Evolutionary conservation across 2,113 vertebrate genomes (phyloP).

Genomic region (Gnathonemus echidnorhynchus): DNA sequence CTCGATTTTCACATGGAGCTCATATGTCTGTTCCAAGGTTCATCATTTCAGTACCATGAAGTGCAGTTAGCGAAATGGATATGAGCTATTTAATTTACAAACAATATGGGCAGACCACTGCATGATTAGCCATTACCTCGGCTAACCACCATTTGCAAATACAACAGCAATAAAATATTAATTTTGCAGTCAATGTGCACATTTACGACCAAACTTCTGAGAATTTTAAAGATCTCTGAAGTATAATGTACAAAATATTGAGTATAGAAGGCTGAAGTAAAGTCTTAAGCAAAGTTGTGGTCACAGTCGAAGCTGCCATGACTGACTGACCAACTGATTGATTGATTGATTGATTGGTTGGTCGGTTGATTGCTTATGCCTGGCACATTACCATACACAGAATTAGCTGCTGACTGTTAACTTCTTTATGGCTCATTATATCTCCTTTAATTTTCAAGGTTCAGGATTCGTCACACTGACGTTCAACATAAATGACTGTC

Average conservation of each 20-base stretch:
- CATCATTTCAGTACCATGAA: background rate
- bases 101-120: background rate
- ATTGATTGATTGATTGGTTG: background rate
- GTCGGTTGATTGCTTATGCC: background rate
- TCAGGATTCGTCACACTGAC: background rate
- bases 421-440: background rate
- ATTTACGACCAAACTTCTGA: background rate
- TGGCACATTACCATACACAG: background rate
- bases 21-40: constrained; percentile 55
- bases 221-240: background rate
- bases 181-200: background rate
- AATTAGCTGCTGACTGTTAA: background rate
- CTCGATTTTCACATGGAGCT: constrained; percentile 62
- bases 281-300: background rate
- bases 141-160: background rate
- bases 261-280: background rate
- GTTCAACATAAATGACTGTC: background rate
- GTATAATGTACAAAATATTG: background rate
- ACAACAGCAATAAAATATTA: background rate
- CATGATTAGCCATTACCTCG: background rate
- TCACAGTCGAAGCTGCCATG: background rate
- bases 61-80: background rate
- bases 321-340: background rate
- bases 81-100: background rate
- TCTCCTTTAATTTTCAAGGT: background rate